A percentile compares a stretch with the other conserved stretches of the same genome.
Evolutionary conservation across 30 jellyfish, hydroid and myxozoan genomes (phyloP).

Genomic region (Aurelia coerulea): DNA sequence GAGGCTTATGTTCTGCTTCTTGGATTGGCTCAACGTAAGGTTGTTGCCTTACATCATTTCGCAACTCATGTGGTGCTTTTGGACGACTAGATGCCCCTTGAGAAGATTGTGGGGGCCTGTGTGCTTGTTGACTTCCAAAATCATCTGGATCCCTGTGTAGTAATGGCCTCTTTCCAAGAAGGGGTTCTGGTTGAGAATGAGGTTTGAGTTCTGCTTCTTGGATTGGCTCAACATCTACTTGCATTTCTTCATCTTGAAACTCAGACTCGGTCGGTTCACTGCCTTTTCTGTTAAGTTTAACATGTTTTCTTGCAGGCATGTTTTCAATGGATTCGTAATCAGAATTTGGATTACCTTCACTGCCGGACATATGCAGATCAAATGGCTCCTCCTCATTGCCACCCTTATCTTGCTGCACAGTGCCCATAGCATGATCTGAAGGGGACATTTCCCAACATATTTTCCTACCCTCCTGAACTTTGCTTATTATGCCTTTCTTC

Average conservation of each 20-base stretch:
- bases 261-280: background rate
- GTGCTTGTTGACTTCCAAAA: too few species aligned
- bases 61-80: background rate
- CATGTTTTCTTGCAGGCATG: slow-evolving; percentile 7
- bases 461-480: slow-evolving; percentile 3
- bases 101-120: too few species aligned
- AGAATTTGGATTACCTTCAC: too few species aligned
- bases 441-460: slow-evolving; percentile 30
- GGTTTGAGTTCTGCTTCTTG: slow-evolving; percentile 11
- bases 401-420: too few species aligned
- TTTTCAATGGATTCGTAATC: too few species aligned
- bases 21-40: slow-evolving; percentile 9
- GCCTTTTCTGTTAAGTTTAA: background rate
- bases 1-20: slow-evolving; percentile 8
- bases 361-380: too few species aligned
- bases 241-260: slow-evolving; percentile 4
- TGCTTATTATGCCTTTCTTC: slow-evolving; percentile 19
- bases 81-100: background rate
- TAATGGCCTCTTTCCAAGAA: background rate
- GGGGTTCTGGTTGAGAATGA: background rate
- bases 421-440: background rate
- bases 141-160: too few species aligned
- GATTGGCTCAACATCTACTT: background rate
- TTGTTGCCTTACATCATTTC: background rate
- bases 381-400: too few species aligned